Conservation (phyloP, 2,888 invertebrate genomes). For the Drosophila sordidapex region DNA sequence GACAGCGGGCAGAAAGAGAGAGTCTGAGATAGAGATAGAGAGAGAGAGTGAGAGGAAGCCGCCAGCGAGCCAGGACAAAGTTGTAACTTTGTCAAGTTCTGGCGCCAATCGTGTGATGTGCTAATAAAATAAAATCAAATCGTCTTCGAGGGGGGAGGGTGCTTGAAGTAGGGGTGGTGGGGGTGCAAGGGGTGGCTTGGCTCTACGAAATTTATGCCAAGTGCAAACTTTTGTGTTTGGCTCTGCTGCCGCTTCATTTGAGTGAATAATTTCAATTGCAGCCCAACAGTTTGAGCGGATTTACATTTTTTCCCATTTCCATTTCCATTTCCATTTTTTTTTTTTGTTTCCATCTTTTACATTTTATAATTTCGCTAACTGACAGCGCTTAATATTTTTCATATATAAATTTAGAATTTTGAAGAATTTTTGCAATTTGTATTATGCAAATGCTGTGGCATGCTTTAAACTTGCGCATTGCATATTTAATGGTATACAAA, state of each 20-base stretch:
- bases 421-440: slow-evolving; percentile 28
- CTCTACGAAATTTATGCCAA: slow-evolving; percentile 70
- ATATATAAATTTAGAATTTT: slow-evolving; percentile 11
- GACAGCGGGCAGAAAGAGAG: not conserved
- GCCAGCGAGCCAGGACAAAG: slow-evolving; percentile 56
- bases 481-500: slow-evolving; percentile 61
- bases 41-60: not conserved
- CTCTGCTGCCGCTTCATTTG: slow-evolving; percentile 66
- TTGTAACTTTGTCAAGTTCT: slow-evolving; percentile 77
- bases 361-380: slow-evolving; percentile 57
- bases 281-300: slow-evolving; percentile 40
- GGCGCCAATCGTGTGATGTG: slow-evolving; percentile 80
- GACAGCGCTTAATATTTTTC: slow-evolving; percentile 52
- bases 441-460: slow-evolving; percentile 67
- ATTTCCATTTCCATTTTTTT: slow-evolving; percentile 5
- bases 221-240: slow-evolving; percentile 74
- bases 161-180: not conserved
- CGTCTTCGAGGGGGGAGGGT: slow-evolving; percentile 22
- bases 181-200: not conserved
- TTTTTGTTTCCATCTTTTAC: slow-evolving; percentile 23
- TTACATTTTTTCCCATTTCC: slow-evolving; percentile 55
- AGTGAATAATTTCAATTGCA: slow-evolving; percentile 80
- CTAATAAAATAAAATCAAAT: slow-evolving; percentile 77
- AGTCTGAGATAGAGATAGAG: not conserved
- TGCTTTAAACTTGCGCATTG: slow-evolving; percentile 47